Conservation (phyloP, 2,888 invertebrate species). For the Phalangium opilio region DNA sequence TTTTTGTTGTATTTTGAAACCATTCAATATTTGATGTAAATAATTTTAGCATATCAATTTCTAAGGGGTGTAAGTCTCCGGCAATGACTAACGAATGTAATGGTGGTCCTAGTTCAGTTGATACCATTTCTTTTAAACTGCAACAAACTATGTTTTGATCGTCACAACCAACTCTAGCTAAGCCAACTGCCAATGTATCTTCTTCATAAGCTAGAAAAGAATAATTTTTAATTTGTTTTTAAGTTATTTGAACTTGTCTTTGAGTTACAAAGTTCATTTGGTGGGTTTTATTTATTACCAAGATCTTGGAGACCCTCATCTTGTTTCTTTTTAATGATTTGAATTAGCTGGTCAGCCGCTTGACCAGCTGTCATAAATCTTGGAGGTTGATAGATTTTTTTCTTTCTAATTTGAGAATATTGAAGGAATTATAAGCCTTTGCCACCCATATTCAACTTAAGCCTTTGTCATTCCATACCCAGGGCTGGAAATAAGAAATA, state of each 20-base stretch:
- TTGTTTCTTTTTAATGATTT: constrained; percentile 47
- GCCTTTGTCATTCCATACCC: no score
- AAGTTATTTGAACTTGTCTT: not conserved
- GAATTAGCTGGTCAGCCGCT: constrained; percentile 67
- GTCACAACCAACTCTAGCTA: constrained; percentile 77
- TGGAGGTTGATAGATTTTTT: constrained; percentile 80
- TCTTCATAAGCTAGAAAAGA: constrained; percentile 29
- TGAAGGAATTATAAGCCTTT: no score
- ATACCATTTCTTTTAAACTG: constrained; percentile 54
- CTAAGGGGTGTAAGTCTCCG: constrained; percentile 68
- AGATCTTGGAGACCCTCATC: constrained; percentile 17
- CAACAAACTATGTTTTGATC: constrained; percentile 53
- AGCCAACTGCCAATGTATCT: constrained; percentile 59
- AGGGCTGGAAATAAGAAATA: no score
- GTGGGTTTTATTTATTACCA: no score
- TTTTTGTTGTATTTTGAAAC: no score
- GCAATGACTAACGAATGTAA: constrained; percentile 87
- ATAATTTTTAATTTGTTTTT: constrained; percentile 1
- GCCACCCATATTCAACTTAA: no score
- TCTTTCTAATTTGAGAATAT: constrained; percentile 39
- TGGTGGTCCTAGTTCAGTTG: constrained; percentile 63
- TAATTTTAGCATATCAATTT: constrained; percentile 59
- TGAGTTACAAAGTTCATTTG: not conserved
- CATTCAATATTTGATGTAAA: constrained; percentile 22
- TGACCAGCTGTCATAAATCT: constrained; percentile 80